These are phyloP conservation scores for Istiophorus platypterus DNA, from an alignment of 2,113 vertebrate genomes.

Conservation along the genomic window DNA sequence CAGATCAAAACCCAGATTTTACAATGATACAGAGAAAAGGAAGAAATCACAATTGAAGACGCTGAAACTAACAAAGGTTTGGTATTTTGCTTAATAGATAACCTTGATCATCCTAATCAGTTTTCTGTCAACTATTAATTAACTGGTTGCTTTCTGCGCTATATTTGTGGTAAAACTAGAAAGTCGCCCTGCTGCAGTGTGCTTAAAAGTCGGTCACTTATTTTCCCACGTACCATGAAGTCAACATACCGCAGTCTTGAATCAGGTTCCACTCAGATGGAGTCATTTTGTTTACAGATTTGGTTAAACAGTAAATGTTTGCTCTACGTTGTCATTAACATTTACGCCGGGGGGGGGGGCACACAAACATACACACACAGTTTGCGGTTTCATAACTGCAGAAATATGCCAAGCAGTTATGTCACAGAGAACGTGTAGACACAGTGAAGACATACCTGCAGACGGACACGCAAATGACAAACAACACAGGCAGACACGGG, in stretches of 20 bases:
- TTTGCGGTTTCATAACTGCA: conserved; percentile 23
- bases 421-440: conserved; percentile 12
- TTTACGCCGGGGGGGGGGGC: too few species aligned
- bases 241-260: background rate
- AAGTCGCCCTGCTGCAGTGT: background rate
- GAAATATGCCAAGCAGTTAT: conserved; percentile 25
- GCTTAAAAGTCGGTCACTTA: background rate
- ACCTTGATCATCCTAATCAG: background rate
- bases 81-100: background rate
- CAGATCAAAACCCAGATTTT: too few species aligned
- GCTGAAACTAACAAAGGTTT: background rate
- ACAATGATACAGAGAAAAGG: too few species aligned
- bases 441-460: background rate
- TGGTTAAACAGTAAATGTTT: background rate
- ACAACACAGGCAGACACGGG: conserved; percentile 37
- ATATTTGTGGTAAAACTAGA: too few species aligned
- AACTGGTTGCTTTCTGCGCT: too few species aligned
- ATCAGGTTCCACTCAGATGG: too few species aligned
- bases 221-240: background rate
- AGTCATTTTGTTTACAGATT: background rate
- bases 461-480: conserved; percentile 8
- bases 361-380: conserved; percentile 13
- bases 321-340: conserved; percentile 4
- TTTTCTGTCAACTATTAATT: too few species aligned
- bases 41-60: background rate